Evolutionary conservation across 2,113 vertebrate genomes (phyloP).

Genomic region (Furnarius figulus): DNA sequence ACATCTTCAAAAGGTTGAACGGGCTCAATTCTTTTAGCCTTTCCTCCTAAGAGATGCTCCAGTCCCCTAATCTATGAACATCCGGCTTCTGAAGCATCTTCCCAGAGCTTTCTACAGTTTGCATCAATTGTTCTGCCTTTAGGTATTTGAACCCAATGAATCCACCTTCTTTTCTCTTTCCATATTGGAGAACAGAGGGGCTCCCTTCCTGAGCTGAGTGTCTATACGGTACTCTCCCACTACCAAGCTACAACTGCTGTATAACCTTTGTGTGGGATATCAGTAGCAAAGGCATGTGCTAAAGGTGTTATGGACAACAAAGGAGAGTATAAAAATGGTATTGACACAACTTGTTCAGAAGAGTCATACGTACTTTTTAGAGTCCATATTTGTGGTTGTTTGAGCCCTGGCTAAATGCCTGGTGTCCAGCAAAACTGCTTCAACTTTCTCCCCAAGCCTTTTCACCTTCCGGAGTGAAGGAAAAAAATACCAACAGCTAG

Average conservation of each 20-base stretch:
- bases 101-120: background rate
- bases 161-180: background rate
- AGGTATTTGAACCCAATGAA: background rate
- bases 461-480: too few species aligned
- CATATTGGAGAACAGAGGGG: background rate
- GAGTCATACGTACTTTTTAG: fast-evolving
- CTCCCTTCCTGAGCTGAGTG: background rate
- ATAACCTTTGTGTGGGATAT: background rate
- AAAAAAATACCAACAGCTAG: too few species aligned
- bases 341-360: background rate
- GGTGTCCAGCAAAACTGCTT: too few species aligned
- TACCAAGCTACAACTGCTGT: background rate
- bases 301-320: background rate
- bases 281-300: background rate
- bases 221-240: background rate
- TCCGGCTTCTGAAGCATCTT: background rate
- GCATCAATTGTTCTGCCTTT: background rate
- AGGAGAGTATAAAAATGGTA: background rate
- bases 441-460: too few species aligned
- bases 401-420: too few species aligned
- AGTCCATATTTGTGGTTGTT: background rate
- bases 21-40: background rate
- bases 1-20: background rate
- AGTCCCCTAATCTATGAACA: background rate
- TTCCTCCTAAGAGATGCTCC: background rate